Evolutionary conservation across 1,140 invertebrate species (phyloP).

Genomic region (Papilio xuthus): DNA sequence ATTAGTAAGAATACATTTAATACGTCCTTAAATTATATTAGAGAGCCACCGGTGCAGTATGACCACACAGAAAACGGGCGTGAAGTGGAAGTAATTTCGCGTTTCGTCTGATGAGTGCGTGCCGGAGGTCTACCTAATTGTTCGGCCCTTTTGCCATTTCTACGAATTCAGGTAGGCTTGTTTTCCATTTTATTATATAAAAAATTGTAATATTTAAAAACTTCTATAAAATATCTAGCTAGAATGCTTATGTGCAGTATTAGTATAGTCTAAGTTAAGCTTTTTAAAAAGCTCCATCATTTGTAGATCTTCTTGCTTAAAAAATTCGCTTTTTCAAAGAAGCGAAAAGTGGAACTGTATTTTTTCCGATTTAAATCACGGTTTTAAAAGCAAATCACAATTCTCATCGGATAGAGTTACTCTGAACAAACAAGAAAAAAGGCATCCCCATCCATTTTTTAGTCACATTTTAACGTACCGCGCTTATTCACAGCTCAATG

Average conservation of each 20-base stretch:
- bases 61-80: too few species aligned
- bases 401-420: conserved; percentile 55
- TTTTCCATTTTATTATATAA: too few species aligned
- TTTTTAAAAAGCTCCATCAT: background rate
- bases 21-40: too few species aligned
- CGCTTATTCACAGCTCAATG: conserved; percentile 67
- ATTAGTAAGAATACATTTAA: too few species aligned
- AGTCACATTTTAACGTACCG: conserved; percentile 67
- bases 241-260: background rate
- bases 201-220: background rate
- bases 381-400: conserved; percentile 60
- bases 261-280: background rate
- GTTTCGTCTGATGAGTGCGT: too few species aligned
- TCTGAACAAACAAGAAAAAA: conserved; percentile 62
- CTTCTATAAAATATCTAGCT: background rate
- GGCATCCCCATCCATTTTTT: conserved; percentile 66
- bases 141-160: too few species aligned
- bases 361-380: conserved; percentile 44
- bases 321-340: conserved; percentile 11
- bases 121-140: too few species aligned
- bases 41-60: too few species aligned
- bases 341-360: conserved; percentile 32
- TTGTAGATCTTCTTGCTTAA: background rate
- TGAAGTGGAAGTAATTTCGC: too few species aligned
- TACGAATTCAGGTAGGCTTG: too few species aligned